phyloP scores from a whole-genome alignment of 2,797 vertebrate genomes.

The Lophius americanus region DNA sequence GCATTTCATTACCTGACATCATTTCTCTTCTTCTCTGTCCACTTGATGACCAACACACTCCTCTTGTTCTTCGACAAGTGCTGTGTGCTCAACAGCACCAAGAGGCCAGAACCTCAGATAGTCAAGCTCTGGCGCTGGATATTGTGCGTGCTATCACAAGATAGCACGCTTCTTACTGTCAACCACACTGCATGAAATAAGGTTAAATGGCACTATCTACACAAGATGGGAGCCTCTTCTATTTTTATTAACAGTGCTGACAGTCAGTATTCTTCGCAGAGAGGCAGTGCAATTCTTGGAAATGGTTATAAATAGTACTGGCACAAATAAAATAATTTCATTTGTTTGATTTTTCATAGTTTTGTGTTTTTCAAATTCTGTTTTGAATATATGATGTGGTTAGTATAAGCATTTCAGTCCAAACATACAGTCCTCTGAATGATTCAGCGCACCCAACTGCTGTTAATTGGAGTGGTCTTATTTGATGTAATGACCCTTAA shows the following conservation, averaged over 20 bases:
- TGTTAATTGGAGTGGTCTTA: slow-evolving; percentile 33
- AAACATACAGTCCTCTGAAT: slow-evolving; percentile 38
- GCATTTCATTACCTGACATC: slow-evolving; percentile 73
- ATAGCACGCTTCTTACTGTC: slow-evolving; percentile 72
- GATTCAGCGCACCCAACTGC: slow-evolving; percentile 38
- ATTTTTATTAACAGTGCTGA: slow-evolving; percentile 78
- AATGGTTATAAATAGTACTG: slow-evolving; percentile 65
- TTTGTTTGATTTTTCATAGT: slow-evolving; percentile 49
- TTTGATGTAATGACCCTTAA: slow-evolving; percentile 62
- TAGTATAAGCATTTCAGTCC: slow-evolving; percentile 47
- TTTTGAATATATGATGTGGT: slow-evolving; percentile 30
- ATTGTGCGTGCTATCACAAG: slow-evolving; percentile 67
- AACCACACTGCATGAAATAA: slow-evolving; percentile 71
- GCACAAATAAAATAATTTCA: slow-evolving; percentile 39
- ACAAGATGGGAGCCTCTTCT: slow-evolving; percentile 74
- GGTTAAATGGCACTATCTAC: slow-evolving; percentile 80
- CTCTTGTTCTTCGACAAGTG: slow-evolving; percentile 68
- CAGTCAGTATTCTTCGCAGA: slow-evolving; percentile 68
- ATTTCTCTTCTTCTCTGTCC: slow-evolving; percentile 64
- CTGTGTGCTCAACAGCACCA: slow-evolving; percentile 60
- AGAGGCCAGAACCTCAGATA: slow-evolving; percentile 75
- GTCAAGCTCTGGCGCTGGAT: slow-evolving; percentile 70
- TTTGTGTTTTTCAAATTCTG: slow-evolving; percentile 46
- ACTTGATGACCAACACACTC: slow-evolving; percentile 60
- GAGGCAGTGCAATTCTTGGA: slow-evolving; percentile 62